These are phyloP conservation scores for Antheraea mylitta DNA, from an alignment of 1,140 invertebrate genomes.

Conservation along the genomic window DNA sequence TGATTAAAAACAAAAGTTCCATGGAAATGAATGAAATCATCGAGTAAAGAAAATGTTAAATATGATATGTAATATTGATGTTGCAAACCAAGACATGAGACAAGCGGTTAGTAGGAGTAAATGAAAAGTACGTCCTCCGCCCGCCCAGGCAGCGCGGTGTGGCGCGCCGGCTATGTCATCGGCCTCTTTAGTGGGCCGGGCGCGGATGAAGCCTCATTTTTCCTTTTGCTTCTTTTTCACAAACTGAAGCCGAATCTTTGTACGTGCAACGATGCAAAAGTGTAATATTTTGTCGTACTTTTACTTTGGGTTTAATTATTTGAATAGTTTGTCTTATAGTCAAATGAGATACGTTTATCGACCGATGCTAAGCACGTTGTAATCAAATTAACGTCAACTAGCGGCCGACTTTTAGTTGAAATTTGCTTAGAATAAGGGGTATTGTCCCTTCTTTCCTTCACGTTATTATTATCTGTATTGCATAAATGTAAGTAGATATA, in stretches of 20 bases:
- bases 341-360: too few species aligned
- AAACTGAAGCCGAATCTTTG: neutral
- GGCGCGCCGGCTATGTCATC: constrained; percentile 22
- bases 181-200: constrained; percentile 26
- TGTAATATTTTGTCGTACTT: neutral
- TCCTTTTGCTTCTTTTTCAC: neutral
- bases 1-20: too few species aligned
- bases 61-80: neutral
- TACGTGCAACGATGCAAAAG: neutral
- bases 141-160: neutral
- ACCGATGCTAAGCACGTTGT: too few species aligned
- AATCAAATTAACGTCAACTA: too few species aligned
- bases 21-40: too few species aligned
- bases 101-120: neutral
- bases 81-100: neutral
- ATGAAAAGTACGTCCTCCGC: neutral
- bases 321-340: neutral
- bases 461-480: too few species aligned
- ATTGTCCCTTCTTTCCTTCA: too few species aligned
- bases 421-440: too few species aligned
- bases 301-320: neutral
- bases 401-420: too few species aligned
- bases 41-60: too few species aligned
- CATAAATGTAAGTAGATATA: too few species aligned
- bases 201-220: neutral